Base-by-base conservation (phyloP, 2,113 vertebrate species). In the Plecotus auritus region DNA sequence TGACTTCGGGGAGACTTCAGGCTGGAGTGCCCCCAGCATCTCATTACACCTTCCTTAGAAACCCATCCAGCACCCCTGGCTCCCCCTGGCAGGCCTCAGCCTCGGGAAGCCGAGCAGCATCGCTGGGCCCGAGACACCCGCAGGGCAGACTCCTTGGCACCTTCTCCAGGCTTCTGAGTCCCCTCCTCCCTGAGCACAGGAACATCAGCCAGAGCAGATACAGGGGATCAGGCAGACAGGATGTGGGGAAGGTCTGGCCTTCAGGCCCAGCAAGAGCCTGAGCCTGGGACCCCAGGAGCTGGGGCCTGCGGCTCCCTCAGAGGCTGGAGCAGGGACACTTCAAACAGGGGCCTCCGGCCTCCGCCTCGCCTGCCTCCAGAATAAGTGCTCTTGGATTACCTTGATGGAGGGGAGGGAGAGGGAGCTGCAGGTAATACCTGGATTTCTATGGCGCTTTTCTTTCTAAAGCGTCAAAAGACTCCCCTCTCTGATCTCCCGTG, bases 401-500 rank as follows among this genome's bases (percentile, higher is more conserved):
- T 87, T 89, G 66, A 61, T 72, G 84, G 35, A 81, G 76, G 85
- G 89, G 72, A 47, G 40, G 42, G 69, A 74, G 66, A 83, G 23
- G 70, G 28, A 56, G 49, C 26, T 61, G 45, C 88, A 86, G 88
- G 74, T 95, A 92, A 92, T 81, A 67, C 92, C 87, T 51, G 96
- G 93, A 86, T 95, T 95, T 96, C 90, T 87, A 9, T 42, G 45
- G 40, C 56, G 86, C 49, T 83, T 94, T 89, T 85, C 91, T 95
- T 91, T 66, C 78, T 13, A 47, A 76, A 91, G 74, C n/a, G 83
- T 97, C 74, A 74, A 96, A 95, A 91, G 74, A 89, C 23, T 70
- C 59, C 20, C 12, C 83, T 51, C 82, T 93, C 69, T 96, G 83
- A 85, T 94, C 84, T 82, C 86, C 66, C 32, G 0, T 4, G 40